Base-by-base conservation (phyloP, 53 echinoderm and acorn worm genomes). In the Zoroaster sp. region DNA sequence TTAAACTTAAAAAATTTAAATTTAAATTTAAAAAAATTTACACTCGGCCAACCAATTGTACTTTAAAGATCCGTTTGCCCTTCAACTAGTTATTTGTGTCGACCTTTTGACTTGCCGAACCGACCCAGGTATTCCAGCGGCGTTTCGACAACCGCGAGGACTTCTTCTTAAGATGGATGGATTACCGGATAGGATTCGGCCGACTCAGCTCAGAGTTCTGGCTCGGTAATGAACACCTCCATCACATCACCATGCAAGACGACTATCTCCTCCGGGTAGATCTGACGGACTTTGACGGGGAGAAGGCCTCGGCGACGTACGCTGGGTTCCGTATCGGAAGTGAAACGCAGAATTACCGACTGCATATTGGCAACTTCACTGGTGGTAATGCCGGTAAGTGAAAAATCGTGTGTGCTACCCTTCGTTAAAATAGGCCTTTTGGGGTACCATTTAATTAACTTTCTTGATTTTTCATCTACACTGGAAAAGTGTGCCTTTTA, bases 351-450 rank as follows among this genome's bases (percentile, higher is more conserved):
- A 78, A 91, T 54, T 91, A 91, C 66, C 71, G 87, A 20, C 72
- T 91, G 41, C 28, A 70, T 40, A 38, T 87, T 42, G 80, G 79
- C 41, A 87, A 87, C 55, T 79, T 63, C 23, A 54, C 54, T 4
- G 87, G 71, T 20, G 92, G 91, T 14, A 51, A 87, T 2, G 91
- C 91, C 35, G 91, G 91, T 91, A 77, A 53, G 87, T 17, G 36
- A 43, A n/a, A n/a, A n/a, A n/a, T n/a, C n/a, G n/a, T n/a, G n/a
- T n/a, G n/a, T n/a, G n/a, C n/a, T n/a, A n/a, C n/a, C n/a, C n/a
- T n/a, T n/a, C n/a, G n/a, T n/a, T n/a, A n/a, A n/a, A n/a, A n/a
- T n/a, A n/a, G n/a, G n/a, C n/a, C n/a, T n/a, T n/a, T n/a, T n/a
- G n/a, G n/a, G n/a, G 8, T n/a, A 34, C 10, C 13, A 21, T 40